phyloP scores from a whole-genome alignment of 2,888 invertebrate genomes.

The Cephus nigrinus region DNA sequence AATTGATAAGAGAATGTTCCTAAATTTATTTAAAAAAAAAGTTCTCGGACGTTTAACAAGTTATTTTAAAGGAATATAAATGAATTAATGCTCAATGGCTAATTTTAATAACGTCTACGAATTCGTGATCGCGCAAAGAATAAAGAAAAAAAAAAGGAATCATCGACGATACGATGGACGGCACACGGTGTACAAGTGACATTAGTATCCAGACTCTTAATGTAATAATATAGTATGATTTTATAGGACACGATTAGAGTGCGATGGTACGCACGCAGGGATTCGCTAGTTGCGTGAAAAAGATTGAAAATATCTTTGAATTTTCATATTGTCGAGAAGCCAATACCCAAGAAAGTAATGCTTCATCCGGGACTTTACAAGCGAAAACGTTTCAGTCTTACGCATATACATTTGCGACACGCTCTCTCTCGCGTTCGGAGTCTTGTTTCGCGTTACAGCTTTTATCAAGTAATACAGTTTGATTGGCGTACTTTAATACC shows the following conservation, averaged over 20 bases:
- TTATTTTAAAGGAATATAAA: background rate
- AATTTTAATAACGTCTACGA: background rate
- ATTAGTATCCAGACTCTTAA: background rate
- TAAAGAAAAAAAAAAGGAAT: background rate
- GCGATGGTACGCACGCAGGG: background rate
- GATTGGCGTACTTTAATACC: background rate
- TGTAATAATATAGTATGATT: background rate
- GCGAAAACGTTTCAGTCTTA: background rate
- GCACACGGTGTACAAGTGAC: background rate
- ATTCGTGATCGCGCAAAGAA: background rate
- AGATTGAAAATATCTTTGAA: background rate
- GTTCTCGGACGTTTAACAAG: background rate
- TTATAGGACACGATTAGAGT: background rate
- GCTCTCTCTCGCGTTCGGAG: background rate
- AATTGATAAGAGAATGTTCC: background rate
- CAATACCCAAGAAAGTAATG: background rate
- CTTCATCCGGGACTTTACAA: background rate
- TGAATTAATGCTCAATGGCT: background rate
- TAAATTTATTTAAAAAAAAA: background rate
- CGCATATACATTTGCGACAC: background rate
- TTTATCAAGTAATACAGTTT: slow-evolving; percentile 46
- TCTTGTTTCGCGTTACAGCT: slow-evolving; percentile 29
- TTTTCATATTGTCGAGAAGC: background rate
- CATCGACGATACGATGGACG: background rate
- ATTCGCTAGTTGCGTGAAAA: background rate